Percentiles rank a stretch among this genome's conserved stretches.
These are phyloP conservation scores for Eupithecia subfuscata DNA, from an alignment of 2,888 invertebrate species.

Conservation along the genomic window DNA sequence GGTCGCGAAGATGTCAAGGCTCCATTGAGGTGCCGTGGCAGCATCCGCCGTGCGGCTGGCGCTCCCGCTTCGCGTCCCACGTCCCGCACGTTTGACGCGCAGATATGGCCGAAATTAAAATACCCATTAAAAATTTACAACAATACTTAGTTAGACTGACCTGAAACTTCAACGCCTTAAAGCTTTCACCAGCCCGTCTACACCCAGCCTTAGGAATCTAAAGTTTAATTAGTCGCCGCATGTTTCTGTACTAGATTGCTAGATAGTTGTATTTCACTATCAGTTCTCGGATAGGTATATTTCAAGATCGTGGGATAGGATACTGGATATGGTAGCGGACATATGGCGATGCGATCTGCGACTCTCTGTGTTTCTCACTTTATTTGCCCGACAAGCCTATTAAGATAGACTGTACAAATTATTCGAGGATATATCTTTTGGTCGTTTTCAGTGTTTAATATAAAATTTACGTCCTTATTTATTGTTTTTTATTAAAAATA, in stretches of 20 bases:
- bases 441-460: background rate
- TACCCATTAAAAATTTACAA: no score
- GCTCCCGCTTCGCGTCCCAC: no score
- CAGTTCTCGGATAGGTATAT: constrained; percentile 64
- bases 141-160: background rate
- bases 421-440: constrained; percentile 24
- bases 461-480: no score
- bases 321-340: constrained; percentile 70
- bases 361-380: constrained; percentile 62
- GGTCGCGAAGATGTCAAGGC: no score
- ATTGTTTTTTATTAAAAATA: background rate
- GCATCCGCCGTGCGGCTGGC: no score
- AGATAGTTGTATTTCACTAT: constrained; percentile 66
- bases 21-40: no score
- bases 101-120: no score
- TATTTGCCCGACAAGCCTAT: constrained; percentile 57
- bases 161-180: background rate
- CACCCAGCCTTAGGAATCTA: constrained; percentile 38
- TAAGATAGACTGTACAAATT: constrained; percentile 50
- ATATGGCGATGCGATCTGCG: constrained; percentile 71
- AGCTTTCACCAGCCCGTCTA: background rate
- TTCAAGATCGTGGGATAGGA: constrained; percentile 69
- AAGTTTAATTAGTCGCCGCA: constrained; percentile 68
- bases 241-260: constrained; percentile 66
- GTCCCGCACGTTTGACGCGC: no score